A percentile compares a stretch with the other conserved stretches of the same genome.
phyloP scores from a whole-genome alignment of 1,140 invertebrate genomes.

The Mesaphorura yosii region DNA sequence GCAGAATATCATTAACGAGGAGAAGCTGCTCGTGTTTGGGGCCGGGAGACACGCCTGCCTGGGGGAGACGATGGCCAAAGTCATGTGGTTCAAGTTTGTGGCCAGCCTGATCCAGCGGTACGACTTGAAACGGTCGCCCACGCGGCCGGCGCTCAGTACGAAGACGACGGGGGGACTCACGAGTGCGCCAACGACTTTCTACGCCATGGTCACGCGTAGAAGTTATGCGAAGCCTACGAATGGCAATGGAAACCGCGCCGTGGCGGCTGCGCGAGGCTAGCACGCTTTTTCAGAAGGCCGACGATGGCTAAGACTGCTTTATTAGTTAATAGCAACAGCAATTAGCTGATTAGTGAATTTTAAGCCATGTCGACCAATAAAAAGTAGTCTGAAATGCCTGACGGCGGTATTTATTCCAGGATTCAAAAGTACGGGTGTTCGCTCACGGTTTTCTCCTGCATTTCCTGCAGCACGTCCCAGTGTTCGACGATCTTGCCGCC shows the following conservation, averaged over 20 bases:
- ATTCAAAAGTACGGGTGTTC: constrained; percentile 1
- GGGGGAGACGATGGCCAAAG: constrained; percentile 1
- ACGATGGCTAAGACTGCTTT: no score
- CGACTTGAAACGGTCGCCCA: not conserved
- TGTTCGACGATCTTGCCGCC: not conserved
- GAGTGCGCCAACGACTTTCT: not conserved
- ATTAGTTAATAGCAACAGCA: no score
- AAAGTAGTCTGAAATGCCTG: no score
- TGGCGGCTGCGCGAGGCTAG: no score
- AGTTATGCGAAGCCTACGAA: no score
- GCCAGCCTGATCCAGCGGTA: not conserved
- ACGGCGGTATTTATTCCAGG: no score
- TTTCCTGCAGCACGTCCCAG: constrained; percentile 8
- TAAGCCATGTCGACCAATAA: no score
- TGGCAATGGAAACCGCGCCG: no score
- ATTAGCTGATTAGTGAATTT: no score
- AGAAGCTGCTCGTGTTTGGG: constrained; percentile 4
- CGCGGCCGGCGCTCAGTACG: not conserved
- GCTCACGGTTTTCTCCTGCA: not conserved
- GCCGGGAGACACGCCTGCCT: not conserved
- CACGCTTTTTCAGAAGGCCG: no score
- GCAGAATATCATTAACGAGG: constrained; percentile 3
- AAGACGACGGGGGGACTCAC: not conserved
- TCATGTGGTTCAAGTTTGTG: constrained; percentile 1
- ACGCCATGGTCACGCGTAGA: constrained; percentile 2